These are phyloP conservation scores for Magallana nippona DNA, from an alignment of 2,888 invertebrate genomes.

Conservation along the genomic window DNA sequence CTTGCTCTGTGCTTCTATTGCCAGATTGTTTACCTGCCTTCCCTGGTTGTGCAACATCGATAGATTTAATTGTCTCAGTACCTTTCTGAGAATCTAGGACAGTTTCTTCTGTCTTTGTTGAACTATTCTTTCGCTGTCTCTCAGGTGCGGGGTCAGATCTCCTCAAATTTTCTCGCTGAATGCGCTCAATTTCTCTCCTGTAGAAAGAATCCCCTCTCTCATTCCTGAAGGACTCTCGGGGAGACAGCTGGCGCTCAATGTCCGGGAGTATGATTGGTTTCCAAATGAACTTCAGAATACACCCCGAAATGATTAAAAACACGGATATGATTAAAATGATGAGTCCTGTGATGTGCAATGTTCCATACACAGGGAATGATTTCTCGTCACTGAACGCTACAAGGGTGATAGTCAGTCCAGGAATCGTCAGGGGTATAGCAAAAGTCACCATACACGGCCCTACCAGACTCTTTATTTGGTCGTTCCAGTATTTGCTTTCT, in stretches of 20 bases:
- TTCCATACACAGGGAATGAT: conserved; percentile 58
- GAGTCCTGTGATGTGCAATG: conserved; percentile 62
- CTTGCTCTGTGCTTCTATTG: neutral
- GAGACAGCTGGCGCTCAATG: conserved; percentile 58
- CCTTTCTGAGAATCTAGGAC: neutral
- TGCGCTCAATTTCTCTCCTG: conserved; percentile 30
- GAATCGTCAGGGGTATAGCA: conserved; percentile 62
- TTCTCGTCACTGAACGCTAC: conserved; percentile 61
- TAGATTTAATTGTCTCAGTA: neutral
- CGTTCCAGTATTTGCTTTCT: conserved; percentile 45
- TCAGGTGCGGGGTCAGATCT: neutral
- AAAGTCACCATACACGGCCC: conserved; percentile 65
- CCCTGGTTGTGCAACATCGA: conserved; percentile 29
- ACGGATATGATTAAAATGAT: conserved; percentile 55
- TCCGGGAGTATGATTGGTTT: conserved; percentile 59
- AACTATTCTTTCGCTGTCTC: neutral
- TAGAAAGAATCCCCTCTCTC: neutral
- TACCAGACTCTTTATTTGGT: conserved; percentile 51
- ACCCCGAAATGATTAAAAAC: conserved; percentile 55
- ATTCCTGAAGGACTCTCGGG: conserved; percentile 50
- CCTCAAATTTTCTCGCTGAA: neutral
- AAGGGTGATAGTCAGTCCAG: conserved; percentile 62
- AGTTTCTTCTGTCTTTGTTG: neutral
- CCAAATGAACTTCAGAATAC: conserved; percentile 59
- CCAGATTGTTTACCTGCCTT: neutral